Conservation (phyloP, 2,113 vertebrate species). For the Hemicordylus capensis region DNA sequence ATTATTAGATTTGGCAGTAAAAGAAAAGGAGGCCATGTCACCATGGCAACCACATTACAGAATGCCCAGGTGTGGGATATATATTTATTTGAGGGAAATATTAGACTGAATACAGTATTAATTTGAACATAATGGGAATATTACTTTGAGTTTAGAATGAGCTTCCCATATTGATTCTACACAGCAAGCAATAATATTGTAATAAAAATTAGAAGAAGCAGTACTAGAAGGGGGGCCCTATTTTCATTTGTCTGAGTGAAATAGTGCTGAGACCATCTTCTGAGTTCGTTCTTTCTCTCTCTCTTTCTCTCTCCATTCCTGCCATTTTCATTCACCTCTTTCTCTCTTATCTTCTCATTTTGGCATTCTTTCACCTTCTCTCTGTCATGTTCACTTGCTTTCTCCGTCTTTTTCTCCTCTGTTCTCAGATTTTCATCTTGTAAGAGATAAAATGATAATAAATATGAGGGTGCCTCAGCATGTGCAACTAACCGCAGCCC, state of each 20-base stretch:
- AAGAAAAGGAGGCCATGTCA: neutral
- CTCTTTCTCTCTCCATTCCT: neutral
- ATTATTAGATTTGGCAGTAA: conserved; percentile 4
- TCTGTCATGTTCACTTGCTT: neutral
- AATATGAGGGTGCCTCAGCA: no score
- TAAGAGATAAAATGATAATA: no score
- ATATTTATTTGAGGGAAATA: neutral
- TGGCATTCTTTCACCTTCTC: neutral
- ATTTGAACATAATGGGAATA: neutral
- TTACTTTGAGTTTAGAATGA: neutral
- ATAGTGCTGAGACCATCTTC: neutral
- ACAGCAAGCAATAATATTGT: neutral
- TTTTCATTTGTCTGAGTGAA: neutral
- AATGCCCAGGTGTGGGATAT: neutral
- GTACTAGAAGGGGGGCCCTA: neutral
- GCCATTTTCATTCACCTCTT: neutral
- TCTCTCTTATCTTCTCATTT: neutral
- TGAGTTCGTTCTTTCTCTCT: neutral
- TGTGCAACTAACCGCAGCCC: no score
- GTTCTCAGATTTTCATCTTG: no score
- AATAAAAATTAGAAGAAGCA: neutral
- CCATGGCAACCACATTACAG: neutral
- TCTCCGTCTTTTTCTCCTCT: no score
- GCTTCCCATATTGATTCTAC: neutral
- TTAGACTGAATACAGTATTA: neutral